Conservation (phyloP, 2,888 invertebrate genomes). For the Eupithecia dodoneata region DNA sequence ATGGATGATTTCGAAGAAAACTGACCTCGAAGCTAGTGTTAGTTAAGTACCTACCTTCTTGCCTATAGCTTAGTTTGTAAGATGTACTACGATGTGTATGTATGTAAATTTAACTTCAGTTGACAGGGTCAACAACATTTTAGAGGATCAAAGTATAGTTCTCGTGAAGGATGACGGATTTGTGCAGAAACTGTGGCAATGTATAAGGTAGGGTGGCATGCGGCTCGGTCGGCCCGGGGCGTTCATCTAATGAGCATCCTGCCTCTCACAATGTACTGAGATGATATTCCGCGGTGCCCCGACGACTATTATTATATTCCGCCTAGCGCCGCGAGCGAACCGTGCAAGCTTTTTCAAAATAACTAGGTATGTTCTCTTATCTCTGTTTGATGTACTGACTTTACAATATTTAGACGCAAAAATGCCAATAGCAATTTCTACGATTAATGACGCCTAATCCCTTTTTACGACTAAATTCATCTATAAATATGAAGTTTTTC, state of each 20-base stretch:
- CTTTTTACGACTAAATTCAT: background rate
- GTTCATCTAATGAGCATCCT: constrained; percentile 83
- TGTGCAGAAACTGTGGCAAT: constrained; percentile 46
- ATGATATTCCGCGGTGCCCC: constrained; percentile 76
- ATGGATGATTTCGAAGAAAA: background rate
- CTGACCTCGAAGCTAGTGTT: background rate
- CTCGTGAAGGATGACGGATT: constrained; percentile 30
- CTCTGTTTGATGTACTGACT: background rate
- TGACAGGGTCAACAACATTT: background rate
- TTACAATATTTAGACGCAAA: background rate
- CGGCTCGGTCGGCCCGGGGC: constrained; percentile 65
- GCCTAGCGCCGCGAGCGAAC: constrained; percentile 65
- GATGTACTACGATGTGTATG: background rate
- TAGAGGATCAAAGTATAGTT: constrained; percentile 36
- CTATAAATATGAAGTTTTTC: background rate
- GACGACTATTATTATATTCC: constrained; percentile 80
- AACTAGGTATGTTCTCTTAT: constrained; percentile 64
- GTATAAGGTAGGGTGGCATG: constrained; percentile 56
- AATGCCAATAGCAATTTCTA: background rate
- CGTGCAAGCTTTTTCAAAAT: constrained; percentile 75
- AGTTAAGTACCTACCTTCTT: background rate
- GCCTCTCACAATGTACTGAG: constrained; percentile 80
- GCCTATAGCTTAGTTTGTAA: background rate
- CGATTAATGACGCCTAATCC: background rate
- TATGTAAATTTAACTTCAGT: constrained; percentile 14